These are phyloP conservation scores for Tursiops truncatus DNA, from an alignment of 2,113 vertebrate genomes.

Conservation along the genomic window DNA sequence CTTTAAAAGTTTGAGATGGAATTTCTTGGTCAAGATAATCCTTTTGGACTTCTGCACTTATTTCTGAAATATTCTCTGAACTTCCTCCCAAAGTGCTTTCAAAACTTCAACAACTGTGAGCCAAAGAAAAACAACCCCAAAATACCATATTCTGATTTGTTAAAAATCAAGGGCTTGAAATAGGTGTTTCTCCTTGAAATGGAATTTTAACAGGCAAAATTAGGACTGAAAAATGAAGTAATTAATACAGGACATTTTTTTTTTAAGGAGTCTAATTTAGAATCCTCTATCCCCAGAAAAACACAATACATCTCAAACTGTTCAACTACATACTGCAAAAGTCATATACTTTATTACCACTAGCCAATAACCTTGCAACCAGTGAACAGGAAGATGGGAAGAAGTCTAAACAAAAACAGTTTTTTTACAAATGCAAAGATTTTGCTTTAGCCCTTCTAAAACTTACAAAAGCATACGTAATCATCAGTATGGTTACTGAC, in stretches of 20 bases:
- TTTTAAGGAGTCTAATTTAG: neutral
- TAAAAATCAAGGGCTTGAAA: neutral
- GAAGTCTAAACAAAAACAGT: neutral
- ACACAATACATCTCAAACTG: neutral
- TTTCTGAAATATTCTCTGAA: neutral
- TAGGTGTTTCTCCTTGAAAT: neutral
- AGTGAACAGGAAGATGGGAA: neutral
- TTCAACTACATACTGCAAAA: constrained; percentile 6
- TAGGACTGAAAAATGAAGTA: neutral
- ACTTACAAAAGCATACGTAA: neutral
- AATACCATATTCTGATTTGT: neutral
- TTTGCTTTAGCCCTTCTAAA: neutral
- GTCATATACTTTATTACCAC: neutral
- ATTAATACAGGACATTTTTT: neutral
- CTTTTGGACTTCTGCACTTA: neutral
- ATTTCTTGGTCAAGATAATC: neutral
- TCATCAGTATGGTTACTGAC: neutral
- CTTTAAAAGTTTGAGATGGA: neutral
- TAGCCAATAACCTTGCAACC: neutral
- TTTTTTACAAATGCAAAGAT: constrained; percentile 1
- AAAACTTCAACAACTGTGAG: neutral
- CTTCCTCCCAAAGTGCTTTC: neutral
- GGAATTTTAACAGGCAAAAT: neutral
- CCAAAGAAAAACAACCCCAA: neutral
- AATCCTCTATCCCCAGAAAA: neutral